Evolutionary conservation across 1,140 invertebrate species (phyloP).

Genomic region (Bombus ignitus): DNA sequence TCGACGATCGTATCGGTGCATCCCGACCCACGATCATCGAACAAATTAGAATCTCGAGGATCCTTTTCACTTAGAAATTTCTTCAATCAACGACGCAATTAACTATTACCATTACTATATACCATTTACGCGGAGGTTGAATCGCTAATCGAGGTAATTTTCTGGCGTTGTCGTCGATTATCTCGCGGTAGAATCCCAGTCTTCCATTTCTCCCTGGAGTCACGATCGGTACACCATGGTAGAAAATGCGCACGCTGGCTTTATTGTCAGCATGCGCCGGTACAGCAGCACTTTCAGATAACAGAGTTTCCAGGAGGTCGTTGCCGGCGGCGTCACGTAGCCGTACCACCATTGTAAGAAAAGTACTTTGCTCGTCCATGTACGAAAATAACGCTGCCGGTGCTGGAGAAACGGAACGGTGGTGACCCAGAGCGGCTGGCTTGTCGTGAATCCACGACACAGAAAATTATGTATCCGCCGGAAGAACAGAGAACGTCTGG

Average conservation of each 20-base stretch:
- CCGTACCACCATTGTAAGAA: slow-evolving; percentile 45
- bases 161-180: slow-evolving; percentile 34
- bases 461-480: not conserved
- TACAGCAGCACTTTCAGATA: slow-evolving; percentile 54
- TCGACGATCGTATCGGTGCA: not conserved
- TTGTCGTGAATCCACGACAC: not conserved
- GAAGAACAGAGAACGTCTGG: not conserved
- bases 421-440: not conserved
- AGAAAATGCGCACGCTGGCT: slow-evolving; percentile 41
- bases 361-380: slow-evolving; percentile 36
- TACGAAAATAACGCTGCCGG: slow-evolving; percentile 43
- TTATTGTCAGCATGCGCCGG: slow-evolving; percentile 46
- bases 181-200: slow-evolving; percentile 4
- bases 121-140: not conserved
- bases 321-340: slow-evolving; percentile 52
- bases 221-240: not conserved
- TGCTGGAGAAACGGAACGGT: not conserved
- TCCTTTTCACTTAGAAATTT: not conserved
- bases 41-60: not conserved
- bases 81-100: too few relatives aligned
- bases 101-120: too few relatives aligned
- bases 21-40: not conserved
- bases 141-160: slow-evolving; percentile 22
- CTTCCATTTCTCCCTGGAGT: not conserved
- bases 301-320: slow-evolving; percentile 56